Conservation (phyloP, 2,797 vertebrate species). For the Enteromius trimaculatus region DNA sequence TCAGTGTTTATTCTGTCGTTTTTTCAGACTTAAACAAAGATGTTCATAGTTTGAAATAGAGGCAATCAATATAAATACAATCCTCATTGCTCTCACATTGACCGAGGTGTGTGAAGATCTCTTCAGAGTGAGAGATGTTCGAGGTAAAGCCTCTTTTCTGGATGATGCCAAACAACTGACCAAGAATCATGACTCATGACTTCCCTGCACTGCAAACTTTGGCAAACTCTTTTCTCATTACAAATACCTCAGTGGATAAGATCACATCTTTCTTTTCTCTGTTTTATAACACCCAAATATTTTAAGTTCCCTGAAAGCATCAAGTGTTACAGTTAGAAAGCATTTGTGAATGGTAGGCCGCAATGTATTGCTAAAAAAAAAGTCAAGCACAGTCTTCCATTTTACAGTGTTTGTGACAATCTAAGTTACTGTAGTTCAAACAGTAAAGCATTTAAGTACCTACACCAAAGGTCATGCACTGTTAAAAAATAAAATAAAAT, state of each 20-base stretch:
- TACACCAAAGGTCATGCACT: neutral
- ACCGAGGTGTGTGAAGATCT: slow-evolving; percentile 52
- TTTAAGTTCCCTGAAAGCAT: slow-evolving; percentile 1
- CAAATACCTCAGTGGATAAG: slow-evolving; percentile 34
- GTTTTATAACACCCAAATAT: slow-evolving; percentile 30
- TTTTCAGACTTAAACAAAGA: slow-evolving; percentile 50
- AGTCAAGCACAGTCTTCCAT: neutral
- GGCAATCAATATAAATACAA: slow-evolving; percentile 57
- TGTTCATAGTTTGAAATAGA: slow-evolving; percentile 53
- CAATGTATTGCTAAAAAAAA: slow-evolving; percentile 10
- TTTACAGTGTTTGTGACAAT: neutral
- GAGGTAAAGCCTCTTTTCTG: slow-evolving; percentile 50
- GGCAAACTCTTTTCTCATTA: slow-evolving; percentile 50
- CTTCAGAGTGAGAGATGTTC: slow-evolving; percentile 52
- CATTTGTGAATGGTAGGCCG: neutral
- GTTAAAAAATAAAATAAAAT: too few relatives aligned
- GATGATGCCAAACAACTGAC: slow-evolving; percentile 52
- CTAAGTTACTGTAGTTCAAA: neutral
- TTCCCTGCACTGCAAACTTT: slow-evolving; percentile 59
- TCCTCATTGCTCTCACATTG: slow-evolving; percentile 46
- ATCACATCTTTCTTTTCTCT: slow-evolving; percentile 36
- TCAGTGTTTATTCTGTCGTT: slow-evolving; percentile 52
- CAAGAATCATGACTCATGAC: slow-evolving; percentile 60
- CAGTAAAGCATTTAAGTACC: neutral
- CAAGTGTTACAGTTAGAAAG: neutral